Evolutionary conservation across 2,797 vertebrate species (phyloP), one percentile per base, ranked within the genome.

Genomic region (Melanotaenia boesemani): DNA sequence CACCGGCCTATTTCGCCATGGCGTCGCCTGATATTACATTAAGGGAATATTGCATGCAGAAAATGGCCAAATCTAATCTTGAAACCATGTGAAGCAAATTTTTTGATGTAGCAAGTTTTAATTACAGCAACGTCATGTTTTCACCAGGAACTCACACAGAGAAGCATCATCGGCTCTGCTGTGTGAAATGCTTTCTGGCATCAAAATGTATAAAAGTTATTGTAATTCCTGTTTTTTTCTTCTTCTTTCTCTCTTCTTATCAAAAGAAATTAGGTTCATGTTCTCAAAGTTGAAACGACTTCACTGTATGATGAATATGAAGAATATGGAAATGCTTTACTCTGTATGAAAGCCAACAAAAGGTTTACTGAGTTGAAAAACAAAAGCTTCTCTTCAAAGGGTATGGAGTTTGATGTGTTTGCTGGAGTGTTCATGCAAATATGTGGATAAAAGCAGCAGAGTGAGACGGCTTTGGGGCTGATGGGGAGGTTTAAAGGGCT

Each of bases 351-450:
- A 80, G 61, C 30, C 63, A 60, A 63, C 5, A 41, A 0, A 0
- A 76, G 66, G 68, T 79, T 79, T 60, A 76, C 70, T 65, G 75
- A 80, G 63, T 54, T 61, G 32, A 69, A 78, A 81, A 80, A 85
- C 74, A 82, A 81, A 80, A 69, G 46, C 54, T 81, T 83, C 79
- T 81, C 55, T 76, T 80, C 44, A 80, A 77, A 83, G 70, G 63
- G 60, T 50, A 60, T 5, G 0, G 39, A 46, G 72, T 67, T 37
- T 13, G 28, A 34, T 63, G 50, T 54, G 61, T 32, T n/a, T 36
- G 54, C 10, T 11, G 0, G 32, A 20, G 58, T 0, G 8, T 65
- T 62, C 30, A 34, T 70, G 48, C 32, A 70, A 75, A 44, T 68
- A 44, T 50, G 67, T 79, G 73, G 28, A 62, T 74, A 41, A 56